A percentile compares a stretch with the other conserved stretches of the same genome.
Conservation (phyloP, 2,113 vertebrate genomes). For the Eira barbara region DNA sequence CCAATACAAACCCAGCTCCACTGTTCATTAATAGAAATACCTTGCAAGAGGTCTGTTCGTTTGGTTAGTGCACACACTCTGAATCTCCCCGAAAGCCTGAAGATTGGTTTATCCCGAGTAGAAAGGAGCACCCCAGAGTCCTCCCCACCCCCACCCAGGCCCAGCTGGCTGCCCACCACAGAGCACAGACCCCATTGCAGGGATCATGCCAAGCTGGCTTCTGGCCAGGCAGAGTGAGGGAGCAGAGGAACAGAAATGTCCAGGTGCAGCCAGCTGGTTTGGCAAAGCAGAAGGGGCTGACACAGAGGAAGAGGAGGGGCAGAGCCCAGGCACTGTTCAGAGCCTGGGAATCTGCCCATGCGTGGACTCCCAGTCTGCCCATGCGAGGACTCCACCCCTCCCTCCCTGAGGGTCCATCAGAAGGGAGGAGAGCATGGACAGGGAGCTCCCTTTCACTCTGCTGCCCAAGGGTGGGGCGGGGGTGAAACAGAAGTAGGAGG, state of each 20-base stretch:
- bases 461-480: neutral
- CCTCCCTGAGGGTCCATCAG: neutral
- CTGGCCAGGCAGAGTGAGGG: conserved; percentile 18
- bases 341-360: conserved; percentile 44
- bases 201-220: conserved; percentile 50
- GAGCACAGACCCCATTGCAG: neutral
- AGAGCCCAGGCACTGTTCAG: neutral
- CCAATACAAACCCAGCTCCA: neutral
- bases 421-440: neutral
- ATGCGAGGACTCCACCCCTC: neutral
- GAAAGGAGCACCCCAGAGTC: neutral
- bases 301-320: conserved; percentile 44
- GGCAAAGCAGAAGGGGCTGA: conserved; percentile 22
- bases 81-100: neutral
- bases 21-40: neutral
- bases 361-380: neutral
- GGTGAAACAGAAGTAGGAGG: neutral
- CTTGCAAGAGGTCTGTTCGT: neutral
- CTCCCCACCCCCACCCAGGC: neutral
- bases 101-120: neutral
- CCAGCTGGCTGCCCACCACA: conserved; percentile 25
- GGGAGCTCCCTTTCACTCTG: neutral
- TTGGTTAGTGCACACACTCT: neutral
- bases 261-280: conserved; percentile 70
- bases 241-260: conserved; percentile 37